Evolutionary conservation across 92 coral and sea anemone species (phyloP).

Genomic region (Heteractis magnifica): DNA sequence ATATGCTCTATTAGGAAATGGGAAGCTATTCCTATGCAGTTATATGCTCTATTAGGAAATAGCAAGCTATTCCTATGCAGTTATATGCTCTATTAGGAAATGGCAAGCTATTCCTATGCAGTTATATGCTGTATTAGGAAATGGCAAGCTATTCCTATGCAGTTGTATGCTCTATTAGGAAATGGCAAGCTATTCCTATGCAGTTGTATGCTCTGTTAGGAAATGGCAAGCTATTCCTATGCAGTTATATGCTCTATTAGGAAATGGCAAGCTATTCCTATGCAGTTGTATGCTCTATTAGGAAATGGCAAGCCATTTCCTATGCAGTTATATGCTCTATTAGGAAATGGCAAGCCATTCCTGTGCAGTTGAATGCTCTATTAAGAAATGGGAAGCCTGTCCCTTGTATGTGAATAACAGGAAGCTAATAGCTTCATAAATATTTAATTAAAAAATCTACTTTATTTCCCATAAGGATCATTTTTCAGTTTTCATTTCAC

Average conservation of each 20-base stretch:
- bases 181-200: neutral
- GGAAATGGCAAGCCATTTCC: neutral
- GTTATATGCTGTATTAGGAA: neutral
- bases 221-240: neutral
- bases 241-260: neutral
- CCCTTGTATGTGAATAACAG: too few relatives aligned
- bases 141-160: neutral
- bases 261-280: neutral
- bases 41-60: neutral
- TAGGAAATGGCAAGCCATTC: neutral
- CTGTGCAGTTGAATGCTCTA: neutral
- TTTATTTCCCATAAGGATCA: neutral
- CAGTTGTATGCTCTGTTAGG: neutral
- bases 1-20: neutral
- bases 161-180: neutral
- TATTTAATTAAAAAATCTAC: too few relatives aligned
- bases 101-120: neutral
- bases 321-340: neutral
- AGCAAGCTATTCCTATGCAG: neutral
- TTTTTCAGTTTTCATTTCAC: neutral
- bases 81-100: neutral
- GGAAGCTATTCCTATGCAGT: neutral
- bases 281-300: neutral
- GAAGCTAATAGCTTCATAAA: too few relatives aligned
- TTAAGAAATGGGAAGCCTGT: neutral